A percentile compares a stretch with the other conserved stretches of the same genome.
Evolutionary conservation across 2,888 invertebrate genomes (phyloP).

Genomic region (Apotomis capreana): DNA sequence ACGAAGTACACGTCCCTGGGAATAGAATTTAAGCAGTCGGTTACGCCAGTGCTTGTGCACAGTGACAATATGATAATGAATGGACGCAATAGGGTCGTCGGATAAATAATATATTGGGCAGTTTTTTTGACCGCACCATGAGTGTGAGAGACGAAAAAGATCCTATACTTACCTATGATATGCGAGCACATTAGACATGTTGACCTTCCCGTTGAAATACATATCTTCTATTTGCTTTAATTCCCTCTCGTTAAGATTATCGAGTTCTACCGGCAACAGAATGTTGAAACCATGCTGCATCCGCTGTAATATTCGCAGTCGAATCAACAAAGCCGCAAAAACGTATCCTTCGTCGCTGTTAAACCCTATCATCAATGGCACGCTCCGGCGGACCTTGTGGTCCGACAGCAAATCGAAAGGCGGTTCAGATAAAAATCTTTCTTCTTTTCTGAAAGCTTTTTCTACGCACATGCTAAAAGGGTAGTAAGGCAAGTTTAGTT

Average conservation of each 20-base stretch:
- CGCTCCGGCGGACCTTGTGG: slow-evolving; percentile 50
- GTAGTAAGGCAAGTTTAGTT: slow-evolving; percentile 63
- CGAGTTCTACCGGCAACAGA: slow-evolving; percentile 68
- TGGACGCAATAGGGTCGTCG: too few relatives aligned
- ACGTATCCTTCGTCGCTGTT: slow-evolving; percentile 73
- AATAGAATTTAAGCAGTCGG: not conserved
- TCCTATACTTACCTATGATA: slow-evolving; percentile 66
- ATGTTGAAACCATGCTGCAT: slow-evolving; percentile 52
- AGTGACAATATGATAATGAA: too few relatives aligned
- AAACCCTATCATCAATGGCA: slow-evolving; percentile 72
- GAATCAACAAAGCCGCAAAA: slow-evolving; percentile 61
- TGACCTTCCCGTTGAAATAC: slow-evolving; percentile 65
- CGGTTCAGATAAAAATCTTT: slow-evolving; percentile 60
- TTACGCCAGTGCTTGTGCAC: not conserved
- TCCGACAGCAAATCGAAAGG: slow-evolving; percentile 60
- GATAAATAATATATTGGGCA: too few relatives aligned
- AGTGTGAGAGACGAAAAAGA: not conserved
- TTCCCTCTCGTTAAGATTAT: slow-evolving; percentile 60
- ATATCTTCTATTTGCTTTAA: slow-evolving; percentile 58
- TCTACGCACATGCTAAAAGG: slow-evolving; percentile 72
- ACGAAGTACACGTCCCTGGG: slow-evolving; percentile 72
- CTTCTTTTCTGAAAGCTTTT: slow-evolving; percentile 62
- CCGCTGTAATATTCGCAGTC: slow-evolving; percentile 52
- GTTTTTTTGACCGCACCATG: too few relatives aligned
- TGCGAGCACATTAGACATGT: slow-evolving; percentile 57